These are phyloP conservation scores for Valencia hispanica DNA, from an alignment of 2,797 vertebrate species.

Conservation along the genomic window DNA sequence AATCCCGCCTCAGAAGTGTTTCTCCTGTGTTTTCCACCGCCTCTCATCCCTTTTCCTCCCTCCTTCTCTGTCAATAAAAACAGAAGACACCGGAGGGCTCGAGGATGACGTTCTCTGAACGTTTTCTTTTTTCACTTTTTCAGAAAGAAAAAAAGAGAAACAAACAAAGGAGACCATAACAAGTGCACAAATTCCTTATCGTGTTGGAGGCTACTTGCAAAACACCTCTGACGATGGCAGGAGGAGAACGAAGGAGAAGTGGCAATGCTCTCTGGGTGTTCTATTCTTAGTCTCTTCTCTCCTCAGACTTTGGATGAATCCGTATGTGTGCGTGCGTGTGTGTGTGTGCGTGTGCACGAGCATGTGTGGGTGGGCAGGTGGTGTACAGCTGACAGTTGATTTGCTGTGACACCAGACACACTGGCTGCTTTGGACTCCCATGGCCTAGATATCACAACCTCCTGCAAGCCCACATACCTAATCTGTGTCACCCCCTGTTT, in stretches of 20 bases:
- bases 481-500: slow-evolving; percentile 33
- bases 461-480: slow-evolving; percentile 58
- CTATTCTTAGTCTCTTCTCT: slow-evolving; percentile 77
- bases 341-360: slow-evolving; percentile 22
- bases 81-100: slow-evolving; percentile 39
- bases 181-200: slow-evolving; percentile 46
- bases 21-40: slow-evolving; percentile 49
- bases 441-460: slow-evolving; percentile 76
- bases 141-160: neutral
- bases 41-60: slow-evolving; percentile 30
- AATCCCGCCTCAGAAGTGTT: slow-evolving; percentile 57
- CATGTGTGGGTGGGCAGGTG: slow-evolving; percentile 73
- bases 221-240: slow-evolving; percentile 60
- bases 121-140: slow-evolving; percentile 22
- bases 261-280: slow-evolving; percentile 70
- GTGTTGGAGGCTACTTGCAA: slow-evolving; percentile 63
- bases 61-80: slow-evolving; percentile 53
- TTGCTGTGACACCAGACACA: slow-evolving; percentile 82
- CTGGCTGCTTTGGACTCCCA: slow-evolving; percentile 76
- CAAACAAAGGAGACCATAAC: slow-evolving; percentile 21
- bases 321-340: slow-evolving; percentile 26
- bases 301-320: slow-evolving; percentile 63
- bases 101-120: slow-evolving; percentile 25
- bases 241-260: slow-evolving; percentile 62
- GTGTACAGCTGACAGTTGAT: slow-evolving; percentile 81